Base-by-base conservation (phyloP, 2,797 vertebrate species). In the Mus minutoides region DNA sequence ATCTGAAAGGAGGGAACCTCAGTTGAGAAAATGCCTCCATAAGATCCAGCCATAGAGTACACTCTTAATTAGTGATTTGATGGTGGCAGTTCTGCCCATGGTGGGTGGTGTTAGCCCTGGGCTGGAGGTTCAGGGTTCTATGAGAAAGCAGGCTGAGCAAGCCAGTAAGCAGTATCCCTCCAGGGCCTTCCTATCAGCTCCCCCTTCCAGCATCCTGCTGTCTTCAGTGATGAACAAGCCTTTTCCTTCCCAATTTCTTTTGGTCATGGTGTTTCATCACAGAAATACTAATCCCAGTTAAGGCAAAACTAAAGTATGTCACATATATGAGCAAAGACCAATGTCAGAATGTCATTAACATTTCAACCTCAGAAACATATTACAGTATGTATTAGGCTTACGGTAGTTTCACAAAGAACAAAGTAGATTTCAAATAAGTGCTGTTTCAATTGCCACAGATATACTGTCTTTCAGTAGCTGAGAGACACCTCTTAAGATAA, bases 371-470 rank as follows among this genome's bases (percentile, higher is more conserved):
- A 83, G 40, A 91, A 92, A 89, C 37, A 6, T 69, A 76, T 79
- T 67, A n/a, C n/a, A n/a, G n/a, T n/a, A n/a, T n/a, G n/a, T 87
- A 6, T 85, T 94, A n/a, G 49, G 11, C 76, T 92, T 54, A 62
- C 22, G 26, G 56, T 73, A 29, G 13, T 84, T 87, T 86, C 79
- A 37, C n/a, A 21, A 94, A 78, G 21, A 92, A 85, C 64, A 94
- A 89, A 96, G 17, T 34, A 76, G 46, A 34, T 94, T 88, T 86
- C 89, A 93, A 85, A 69, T 79, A 75, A 92, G 78, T 69, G 77
- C 83, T 71, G 49, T 16, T 73, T 16, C 26, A 82, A 29, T 88
- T 91, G 34, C 49, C 85, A 75, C 19, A 94, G 26, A 94, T 88
- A 73, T 2, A 67, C 3, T 67, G 17, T 17, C 52, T 93, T 86